A percentile compares a stretch with the other conserved stretches of the same genome.
Evolutionary conservation across 2,113 vertebrate species (phyloP).

Genomic region (Elaphurus davidianus): DNA sequence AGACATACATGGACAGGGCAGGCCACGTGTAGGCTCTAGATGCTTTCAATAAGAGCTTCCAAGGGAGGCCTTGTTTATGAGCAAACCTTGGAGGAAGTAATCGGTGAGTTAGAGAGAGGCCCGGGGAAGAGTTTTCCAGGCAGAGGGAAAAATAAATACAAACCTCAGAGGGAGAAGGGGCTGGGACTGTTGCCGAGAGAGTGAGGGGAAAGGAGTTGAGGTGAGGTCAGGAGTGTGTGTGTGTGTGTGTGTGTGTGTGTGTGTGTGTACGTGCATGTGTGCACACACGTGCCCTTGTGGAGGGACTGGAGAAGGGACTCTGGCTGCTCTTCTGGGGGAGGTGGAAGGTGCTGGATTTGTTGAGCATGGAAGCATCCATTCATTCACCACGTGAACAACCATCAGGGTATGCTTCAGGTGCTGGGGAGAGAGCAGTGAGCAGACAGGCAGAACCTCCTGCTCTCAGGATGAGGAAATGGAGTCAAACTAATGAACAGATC

Average conservation of each 20-base stretch:
- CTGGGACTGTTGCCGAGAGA: too few species aligned
- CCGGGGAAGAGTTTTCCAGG: background rate
- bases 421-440: too few species aligned
- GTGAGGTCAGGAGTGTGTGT: background rate
- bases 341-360: background rate
- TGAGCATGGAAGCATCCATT: background rate
- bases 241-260: background rate
- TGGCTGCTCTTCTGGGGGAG: background rate
- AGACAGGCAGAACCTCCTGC: background rate
- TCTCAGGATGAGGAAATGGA: background rate
- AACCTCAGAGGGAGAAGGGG: background rate
- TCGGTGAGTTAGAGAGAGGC: too few species aligned
- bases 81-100: background rate
- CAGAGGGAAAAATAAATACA: background rate
- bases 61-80: background rate
- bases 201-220: background rate
- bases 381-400: background rate
- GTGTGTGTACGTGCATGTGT: rapidly evolving
- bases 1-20: background rate
- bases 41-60: too few species aligned
- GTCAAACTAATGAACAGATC: background rate
- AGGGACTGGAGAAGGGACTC: background rate
- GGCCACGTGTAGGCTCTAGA: background rate
- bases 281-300: background rate
- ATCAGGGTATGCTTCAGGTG: rapidly evolving